Percentiles rank a stretch among this genome's conserved stretches.
Conservation (phyloP, 2,888 invertebrate species). For the Andrena marginata region DNA sequence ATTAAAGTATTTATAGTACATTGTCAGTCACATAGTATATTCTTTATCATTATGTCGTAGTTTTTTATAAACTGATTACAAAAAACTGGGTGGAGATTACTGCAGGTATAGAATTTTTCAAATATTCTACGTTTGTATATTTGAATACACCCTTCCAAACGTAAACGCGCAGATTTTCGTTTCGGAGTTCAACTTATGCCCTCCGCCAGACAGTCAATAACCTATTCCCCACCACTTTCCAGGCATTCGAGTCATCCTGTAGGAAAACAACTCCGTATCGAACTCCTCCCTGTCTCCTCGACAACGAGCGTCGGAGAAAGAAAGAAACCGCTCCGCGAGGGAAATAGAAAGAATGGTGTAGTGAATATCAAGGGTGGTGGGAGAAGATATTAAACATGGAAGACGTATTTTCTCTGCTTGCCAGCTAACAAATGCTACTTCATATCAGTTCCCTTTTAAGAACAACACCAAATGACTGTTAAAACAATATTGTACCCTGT, state of each 20-base stretch:
- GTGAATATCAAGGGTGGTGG: slow-evolving; percentile 29
- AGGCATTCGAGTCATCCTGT: slow-evolving; percentile 61
- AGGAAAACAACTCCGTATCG: slow-evolving; percentile 61
- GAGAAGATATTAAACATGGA: slow-evolving; percentile 9
- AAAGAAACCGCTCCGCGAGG: slow-evolving; percentile 20
- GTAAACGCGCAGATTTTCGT: slow-evolving; percentile 15
- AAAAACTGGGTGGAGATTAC: background rate
- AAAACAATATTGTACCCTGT: too few species aligned
- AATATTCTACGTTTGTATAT: background rate
- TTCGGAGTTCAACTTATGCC: slow-evolving; percentile 59
- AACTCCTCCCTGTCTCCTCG: slow-evolving; percentile 44
- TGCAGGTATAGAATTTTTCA: too few species aligned
- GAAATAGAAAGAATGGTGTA: slow-evolving; percentile 31
- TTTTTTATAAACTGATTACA: too few species aligned
- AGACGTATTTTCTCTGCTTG: slow-evolving; percentile 55
- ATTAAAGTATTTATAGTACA: too few species aligned
- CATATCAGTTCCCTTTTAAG: background rate
- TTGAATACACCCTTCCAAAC: background rate
- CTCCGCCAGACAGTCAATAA: slow-evolving; percentile 71
- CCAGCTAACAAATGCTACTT: slow-evolving; percentile 31
- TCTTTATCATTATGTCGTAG: too few species aligned
- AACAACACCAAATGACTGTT: slow-evolving; percentile 6
- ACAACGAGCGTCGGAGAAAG: slow-evolving; percentile 31
- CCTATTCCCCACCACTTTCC: slow-evolving; percentile 60
- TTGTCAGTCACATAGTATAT: too few species aligned